Evolutionary conservation across 2,113 vertebrate species (phyloP).

Genomic region (Irena cyanogastra): DNA sequence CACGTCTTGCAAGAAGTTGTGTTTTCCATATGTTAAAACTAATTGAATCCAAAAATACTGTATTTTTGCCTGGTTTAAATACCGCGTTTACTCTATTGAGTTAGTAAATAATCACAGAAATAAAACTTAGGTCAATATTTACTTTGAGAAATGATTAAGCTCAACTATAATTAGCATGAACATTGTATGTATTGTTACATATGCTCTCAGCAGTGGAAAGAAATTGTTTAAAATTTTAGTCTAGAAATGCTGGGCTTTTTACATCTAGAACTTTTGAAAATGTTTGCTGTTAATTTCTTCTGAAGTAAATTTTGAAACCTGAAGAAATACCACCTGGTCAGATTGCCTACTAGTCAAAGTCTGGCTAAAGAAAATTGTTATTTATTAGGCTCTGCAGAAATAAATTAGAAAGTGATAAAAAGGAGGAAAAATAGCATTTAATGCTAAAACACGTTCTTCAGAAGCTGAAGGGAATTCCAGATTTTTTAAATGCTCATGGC

Average conservation of each 20-base stretch:
- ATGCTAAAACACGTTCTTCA: neutral
- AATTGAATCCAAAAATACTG: neutral
- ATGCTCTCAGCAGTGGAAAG: neutral
- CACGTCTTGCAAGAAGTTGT: neutral
- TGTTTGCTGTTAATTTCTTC: neutral
- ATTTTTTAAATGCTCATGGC: neutral
- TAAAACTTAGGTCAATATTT: neutral
- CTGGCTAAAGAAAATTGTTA: neutral
- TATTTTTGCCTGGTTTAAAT: neutral
- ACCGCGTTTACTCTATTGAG: neutral
- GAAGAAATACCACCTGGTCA: neutral
- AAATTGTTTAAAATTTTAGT: neutral
- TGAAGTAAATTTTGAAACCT: neutral
- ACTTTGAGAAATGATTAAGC: neutral
- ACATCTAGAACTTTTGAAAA: neutral
- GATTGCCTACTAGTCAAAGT: neutral
- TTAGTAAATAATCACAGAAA: neutral
- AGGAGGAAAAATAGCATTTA: neutral
- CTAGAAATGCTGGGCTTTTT: neutral
- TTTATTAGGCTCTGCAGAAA: neutral
- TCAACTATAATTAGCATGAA: slow-evolving; percentile 6
- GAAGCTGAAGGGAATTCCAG: neutral
- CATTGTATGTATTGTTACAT: slow-evolving; percentile 32
- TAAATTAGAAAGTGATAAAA: neutral
- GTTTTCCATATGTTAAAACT: neutral